A percentile compares a stretch with the other conserved stretches of the same genome.
Conservation (phyloP, 2,797 vertebrate species). For the Enteromius viviparus region DNA sequence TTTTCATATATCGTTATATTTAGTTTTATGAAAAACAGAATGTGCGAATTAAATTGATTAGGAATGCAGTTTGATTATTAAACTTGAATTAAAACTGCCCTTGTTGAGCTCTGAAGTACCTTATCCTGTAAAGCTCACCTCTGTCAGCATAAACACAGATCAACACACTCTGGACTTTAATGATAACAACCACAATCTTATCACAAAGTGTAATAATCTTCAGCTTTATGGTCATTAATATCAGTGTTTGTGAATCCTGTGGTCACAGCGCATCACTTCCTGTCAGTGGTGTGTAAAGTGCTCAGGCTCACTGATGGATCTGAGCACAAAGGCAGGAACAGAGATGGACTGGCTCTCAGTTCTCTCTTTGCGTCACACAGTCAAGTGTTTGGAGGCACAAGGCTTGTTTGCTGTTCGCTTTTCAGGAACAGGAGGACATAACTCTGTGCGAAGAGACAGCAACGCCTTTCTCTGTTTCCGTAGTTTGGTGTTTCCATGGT, state of each 20-base stretch:
- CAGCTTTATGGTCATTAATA: no score
- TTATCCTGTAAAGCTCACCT: background rate
- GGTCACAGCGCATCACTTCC: background rate
- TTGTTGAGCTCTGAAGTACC: no score
- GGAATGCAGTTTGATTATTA: background rate
- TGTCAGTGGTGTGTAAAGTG: no score
- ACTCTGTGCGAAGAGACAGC: background rate
- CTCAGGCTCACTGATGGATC: background rate
- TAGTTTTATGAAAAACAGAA: background rate
- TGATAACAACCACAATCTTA: constrained; percentile 5
- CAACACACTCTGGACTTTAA: background rate
- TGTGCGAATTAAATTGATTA: background rate
- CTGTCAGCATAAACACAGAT: background rate
- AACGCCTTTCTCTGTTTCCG: background rate
- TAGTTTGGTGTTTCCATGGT: constrained; percentile 6
- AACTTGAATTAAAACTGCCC: background rate
- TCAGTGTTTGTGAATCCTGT: background rate
- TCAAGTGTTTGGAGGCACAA: background rate
- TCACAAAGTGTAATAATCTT: background rate
- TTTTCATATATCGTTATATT: background rate
- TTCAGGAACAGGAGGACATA: constrained; percentile 19
- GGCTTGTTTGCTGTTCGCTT: background rate
- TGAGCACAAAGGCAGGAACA: background rate
- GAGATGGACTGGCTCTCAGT: background rate
- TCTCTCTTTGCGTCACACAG: background rate